phyloP scores from a whole-genome alignment of 1,140 invertebrate genomes.

The Cotesia typhae region DNA sequence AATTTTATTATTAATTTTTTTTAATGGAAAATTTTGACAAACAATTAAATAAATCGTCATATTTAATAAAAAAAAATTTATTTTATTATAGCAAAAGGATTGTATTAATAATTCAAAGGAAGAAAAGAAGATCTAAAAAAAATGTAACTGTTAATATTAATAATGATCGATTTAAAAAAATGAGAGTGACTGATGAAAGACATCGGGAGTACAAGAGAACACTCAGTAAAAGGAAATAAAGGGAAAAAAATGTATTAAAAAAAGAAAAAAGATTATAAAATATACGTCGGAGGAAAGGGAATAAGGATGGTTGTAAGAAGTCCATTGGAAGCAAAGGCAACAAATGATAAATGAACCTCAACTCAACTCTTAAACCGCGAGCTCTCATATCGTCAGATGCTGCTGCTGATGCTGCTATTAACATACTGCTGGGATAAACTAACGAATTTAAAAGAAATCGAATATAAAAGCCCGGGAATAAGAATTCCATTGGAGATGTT shows the following conservation, averaged over 20 bases:
- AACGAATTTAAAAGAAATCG: conserved; percentile 67
- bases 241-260: conserved; percentile 15
- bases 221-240: background rate
- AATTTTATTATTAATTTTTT: too few relatives aligned
- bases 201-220: background rate
- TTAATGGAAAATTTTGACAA: too few relatives aligned
- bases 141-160: too few relatives aligned
- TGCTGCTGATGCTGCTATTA: conserved; percentile 53
- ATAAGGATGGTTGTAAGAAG: conserved; percentile 17
- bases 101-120: too few relatives aligned
- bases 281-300: conserved; percentile 7
- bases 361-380: conserved; percentile 51
- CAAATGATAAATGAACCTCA: conserved; percentile 65
- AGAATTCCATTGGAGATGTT: conserved; percentile 58
- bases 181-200: background rate
- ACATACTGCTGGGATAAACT: conserved; percentile 65
- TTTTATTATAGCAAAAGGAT: too few relatives aligned
- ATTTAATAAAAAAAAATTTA: too few relatives aligned
- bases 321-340: conserved; percentile 32
- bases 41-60: too few relatives aligned
- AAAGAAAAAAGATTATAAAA: conserved; percentile 16
- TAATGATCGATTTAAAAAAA: too few relatives aligned
- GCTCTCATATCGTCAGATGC: conserved; percentile 57
- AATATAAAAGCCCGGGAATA: conserved; percentile 60
- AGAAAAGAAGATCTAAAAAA: too few relatives aligned